A percentile compares a stretch with the other conserved stretches of the same genome.
Evolutionary conservation across 2,888 invertebrate species (phyloP).

Genomic region (Torymus tubicola): DNA sequence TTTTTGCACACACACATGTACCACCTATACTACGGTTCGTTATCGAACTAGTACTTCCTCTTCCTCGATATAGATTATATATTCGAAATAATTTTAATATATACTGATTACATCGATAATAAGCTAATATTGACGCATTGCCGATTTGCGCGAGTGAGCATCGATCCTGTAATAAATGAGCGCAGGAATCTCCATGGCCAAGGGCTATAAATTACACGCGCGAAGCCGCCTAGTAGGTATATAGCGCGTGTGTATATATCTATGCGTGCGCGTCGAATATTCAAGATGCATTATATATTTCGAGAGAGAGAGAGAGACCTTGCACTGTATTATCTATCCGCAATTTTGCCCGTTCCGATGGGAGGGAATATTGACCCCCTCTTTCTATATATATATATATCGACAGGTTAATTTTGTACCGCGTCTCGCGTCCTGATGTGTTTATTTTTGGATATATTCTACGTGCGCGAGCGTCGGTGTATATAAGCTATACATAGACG

Average conservation of each 20-base stretch:
- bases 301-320: slow-evolving; percentile 26
- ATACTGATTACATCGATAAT: slow-evolving; percentile 3
- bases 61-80: slow-evolving; percentile 21
- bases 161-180: slow-evolving; percentile 26
- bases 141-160: neutral
- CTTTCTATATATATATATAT: neutral
- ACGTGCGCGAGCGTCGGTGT: too few relatives aligned
- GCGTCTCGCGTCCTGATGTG: neutral
- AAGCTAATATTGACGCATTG: slow-evolving; percentile 38
- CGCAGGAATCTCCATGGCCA: slow-evolving; percentile 3
- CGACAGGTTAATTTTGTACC: slow-evolving; percentile 15
- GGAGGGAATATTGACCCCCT: neutral
- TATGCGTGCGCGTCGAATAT: slow-evolving; percentile 3
- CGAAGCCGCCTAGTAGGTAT: neutral
- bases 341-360: slow-evolving; percentile 31
- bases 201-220: slow-evolving; percentile 34
- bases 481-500: too few relatives aligned
- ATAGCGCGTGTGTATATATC: neutral
- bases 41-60: neutral
- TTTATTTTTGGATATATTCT: too few relatives aligned
- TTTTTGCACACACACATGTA: too few relatives aligned
- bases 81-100: slow-evolving; percentile 30
- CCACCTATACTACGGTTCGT: too few relatives aligned
- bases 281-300: slow-evolving; percentile 46
- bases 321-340: slow-evolving; percentile 34